Evolutionary conservation across 1,140 invertebrate species (phyloP).

Genomic region (Probaryconus sp.): DNA sequence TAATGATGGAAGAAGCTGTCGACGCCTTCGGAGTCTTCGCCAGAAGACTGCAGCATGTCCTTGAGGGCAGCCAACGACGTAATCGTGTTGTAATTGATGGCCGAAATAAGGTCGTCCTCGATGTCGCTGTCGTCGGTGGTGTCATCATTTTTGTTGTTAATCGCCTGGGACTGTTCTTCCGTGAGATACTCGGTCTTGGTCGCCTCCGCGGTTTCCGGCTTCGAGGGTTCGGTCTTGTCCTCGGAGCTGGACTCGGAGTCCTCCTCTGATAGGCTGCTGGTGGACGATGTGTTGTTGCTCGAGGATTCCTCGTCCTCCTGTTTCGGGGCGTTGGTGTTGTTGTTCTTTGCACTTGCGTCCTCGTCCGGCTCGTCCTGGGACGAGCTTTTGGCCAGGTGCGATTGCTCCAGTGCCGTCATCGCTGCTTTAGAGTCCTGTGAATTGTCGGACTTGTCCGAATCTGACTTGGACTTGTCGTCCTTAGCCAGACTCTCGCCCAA

Average conservation of each 20-base stretch:
- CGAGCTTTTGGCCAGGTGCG: slow-evolving; percentile 22
- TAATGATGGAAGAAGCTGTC: slow-evolving; percentile 85
- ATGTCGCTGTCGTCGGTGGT: slow-evolving; percentile 80
- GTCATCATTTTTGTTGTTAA: slow-evolving; percentile 67
- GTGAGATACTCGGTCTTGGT: slow-evolving; percentile 43
- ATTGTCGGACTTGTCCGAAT: slow-evolving; percentile 30
- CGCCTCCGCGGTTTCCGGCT: slow-evolving; percentile 39
- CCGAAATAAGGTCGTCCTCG: slow-evolving; percentile 82
- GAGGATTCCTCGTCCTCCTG: slow-evolving; percentile 65
- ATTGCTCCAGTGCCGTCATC: slow-evolving; percentile 30
- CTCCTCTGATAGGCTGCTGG: slow-evolving; percentile 71
- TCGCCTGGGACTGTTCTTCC: slow-evolving; percentile 44
- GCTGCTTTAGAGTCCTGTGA: slow-evolving; percentile 16
- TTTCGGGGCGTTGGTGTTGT: slow-evolving; percentile 40
- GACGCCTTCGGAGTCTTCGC: slow-evolving; percentile 81
- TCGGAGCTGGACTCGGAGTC: slow-evolving; percentile 74
- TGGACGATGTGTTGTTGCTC: slow-evolving; percentile 63
- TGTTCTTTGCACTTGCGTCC: slow-evolving; percentile 50
- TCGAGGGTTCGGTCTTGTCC: slow-evolving; percentile 69
- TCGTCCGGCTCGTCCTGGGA: slow-evolving; percentile 40
- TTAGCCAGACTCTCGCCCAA: slow-evolving; percentile 30
- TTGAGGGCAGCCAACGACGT: slow-evolving; percentile 83
- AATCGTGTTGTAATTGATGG: slow-evolving; percentile 84
- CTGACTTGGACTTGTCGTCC: slow-evolving; percentile 49
- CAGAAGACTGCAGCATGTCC: slow-evolving; percentile 82